Base-by-base conservation (phyloP, 2,888 invertebrate genomes). In the Sphecodes monilicornis region DNA sequence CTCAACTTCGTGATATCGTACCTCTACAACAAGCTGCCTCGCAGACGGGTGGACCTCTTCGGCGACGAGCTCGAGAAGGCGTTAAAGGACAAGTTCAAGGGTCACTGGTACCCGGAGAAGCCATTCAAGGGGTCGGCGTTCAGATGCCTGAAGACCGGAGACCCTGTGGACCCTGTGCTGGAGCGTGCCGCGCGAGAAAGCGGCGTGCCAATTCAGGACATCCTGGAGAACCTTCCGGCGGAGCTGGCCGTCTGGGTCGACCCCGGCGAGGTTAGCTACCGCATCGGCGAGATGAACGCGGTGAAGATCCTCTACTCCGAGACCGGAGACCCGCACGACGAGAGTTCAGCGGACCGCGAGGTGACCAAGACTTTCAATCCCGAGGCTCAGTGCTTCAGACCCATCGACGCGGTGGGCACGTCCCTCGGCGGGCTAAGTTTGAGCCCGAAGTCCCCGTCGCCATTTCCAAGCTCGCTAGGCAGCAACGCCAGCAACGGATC, bases 1-100 rank as follows among this genome's bases (percentile, higher is more conserved):
- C 96, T 99, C 93, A 99, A 99, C 96, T 99, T 99, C 96, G 98
- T 99, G 95, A 99, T 99, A 96, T 99, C 99, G 93, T 99, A 99
- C 96, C 97, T 99, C 93, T 99, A 99, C 96, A 99, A 99, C 96
- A 99, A 99, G 96, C 96, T 99, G 95, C 99, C 99, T 75, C 96
- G 99, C 92, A 96, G 99, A 94, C 97, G 99, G 82, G 99, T 99
- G 77, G 99, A 99, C 95, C 98, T 99, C 94, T 99, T 99, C 95
- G 99, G 98, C 86, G 99, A 99, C 94, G 99, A 99, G 95, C 96
- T 99, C 92, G 99, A 99, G 95, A 98, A 98, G 95, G 98, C 98
- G 70, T 95, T 99, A 90, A 98, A 98, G 95, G 98, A 98, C 95
- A 99, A 99, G 96, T 99, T 99, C 96, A 96, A 98, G 95, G 98